Conservation (phyloP, 2,113 vertebrate species). For the Grammomys dolichurus region DNA sequence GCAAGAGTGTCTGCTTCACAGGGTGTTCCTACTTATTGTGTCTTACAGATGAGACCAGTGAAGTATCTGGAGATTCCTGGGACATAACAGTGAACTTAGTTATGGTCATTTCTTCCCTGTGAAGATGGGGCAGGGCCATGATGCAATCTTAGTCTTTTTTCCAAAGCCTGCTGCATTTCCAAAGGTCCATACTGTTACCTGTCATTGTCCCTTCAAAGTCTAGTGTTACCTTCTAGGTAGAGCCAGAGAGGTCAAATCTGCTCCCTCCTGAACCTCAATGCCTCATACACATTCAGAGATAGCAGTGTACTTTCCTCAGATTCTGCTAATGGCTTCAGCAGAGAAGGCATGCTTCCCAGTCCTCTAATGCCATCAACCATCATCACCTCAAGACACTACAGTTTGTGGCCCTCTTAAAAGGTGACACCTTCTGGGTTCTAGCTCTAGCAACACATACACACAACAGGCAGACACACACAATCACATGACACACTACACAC, state of each 20-base stretch:
- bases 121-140: neutral
- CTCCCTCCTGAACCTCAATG: slow-evolving; percentile 5
- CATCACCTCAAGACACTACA: neutral
- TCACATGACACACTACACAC: neutral
- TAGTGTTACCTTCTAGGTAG: neutral
- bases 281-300: neutral
- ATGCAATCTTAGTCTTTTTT: neutral
- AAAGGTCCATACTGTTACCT: neutral
- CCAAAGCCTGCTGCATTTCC: neutral
- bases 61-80: neutral
- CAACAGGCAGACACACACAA: neutral
- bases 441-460: neutral
- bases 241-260: neutral
- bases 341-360: neutral
- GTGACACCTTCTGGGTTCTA: neutral
- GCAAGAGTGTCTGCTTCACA: neutral
- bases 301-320: neutral
- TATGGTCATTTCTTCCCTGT: slow-evolving; percentile 11
- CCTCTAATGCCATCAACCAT: neutral
- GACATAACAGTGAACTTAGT: neutral
- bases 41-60: neutral
- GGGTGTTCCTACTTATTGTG: neutral
- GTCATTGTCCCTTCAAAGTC: slow-evolving; percentile 18
- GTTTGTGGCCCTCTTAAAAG: slow-evolving; percentile 1
- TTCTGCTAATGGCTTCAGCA: slow-evolving; percentile 21